These are phyloP conservation scores for Takifugu rubripes DNA, from an alignment of 2,797 vertebrate genomes.

Conservation along the genomic window DNA sequence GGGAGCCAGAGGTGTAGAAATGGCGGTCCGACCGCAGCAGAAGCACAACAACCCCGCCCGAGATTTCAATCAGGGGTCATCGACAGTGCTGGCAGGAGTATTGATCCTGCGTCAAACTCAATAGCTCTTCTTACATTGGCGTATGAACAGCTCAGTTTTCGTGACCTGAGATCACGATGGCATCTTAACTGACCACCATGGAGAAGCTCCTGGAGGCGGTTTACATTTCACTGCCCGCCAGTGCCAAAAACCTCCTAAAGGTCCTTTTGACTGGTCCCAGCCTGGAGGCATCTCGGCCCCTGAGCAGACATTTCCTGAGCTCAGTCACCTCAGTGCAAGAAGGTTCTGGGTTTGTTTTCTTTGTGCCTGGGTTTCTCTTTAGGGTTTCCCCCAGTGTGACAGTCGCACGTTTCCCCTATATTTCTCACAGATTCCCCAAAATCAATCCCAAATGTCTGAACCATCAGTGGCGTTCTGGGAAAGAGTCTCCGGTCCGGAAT, in stretches of 20 bases:
- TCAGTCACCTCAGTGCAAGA: not conserved
- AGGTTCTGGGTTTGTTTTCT: not conserved
- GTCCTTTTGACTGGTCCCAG: not conserved
- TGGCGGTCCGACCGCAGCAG: too few species aligned
- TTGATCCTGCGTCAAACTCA: slow-evolving; percentile 35
- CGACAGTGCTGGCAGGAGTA: slow-evolving; percentile 20
- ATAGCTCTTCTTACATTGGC: slow-evolving; percentile 16
- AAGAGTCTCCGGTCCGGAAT: slow-evolving; percentile 60
- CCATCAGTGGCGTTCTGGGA: slow-evolving; percentile 27
- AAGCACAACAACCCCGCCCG: too few species aligned
- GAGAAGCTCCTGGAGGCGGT: slow-evolving; percentile 4
- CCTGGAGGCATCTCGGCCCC: too few species aligned
- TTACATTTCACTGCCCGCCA: slow-evolving; percentile 10
- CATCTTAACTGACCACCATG: not conserved
- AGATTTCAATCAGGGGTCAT: slow-evolving; percentile 9
- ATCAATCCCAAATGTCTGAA: not conserved
- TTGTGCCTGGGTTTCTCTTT: not conserved
- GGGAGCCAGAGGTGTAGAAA: too few species aligned
- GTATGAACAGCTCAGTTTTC: slow-evolving; percentile 11
- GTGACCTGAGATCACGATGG: not conserved
- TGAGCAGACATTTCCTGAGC: too few species aligned
- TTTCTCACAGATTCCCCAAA: slow-evolving; percentile 21
- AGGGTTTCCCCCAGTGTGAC: too few species aligned
- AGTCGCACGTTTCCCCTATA: too few species aligned
- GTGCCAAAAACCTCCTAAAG: not conserved